Conservation (phyloP, 2,113 vertebrate species). For the Montifringilla adamsi region DNA sequence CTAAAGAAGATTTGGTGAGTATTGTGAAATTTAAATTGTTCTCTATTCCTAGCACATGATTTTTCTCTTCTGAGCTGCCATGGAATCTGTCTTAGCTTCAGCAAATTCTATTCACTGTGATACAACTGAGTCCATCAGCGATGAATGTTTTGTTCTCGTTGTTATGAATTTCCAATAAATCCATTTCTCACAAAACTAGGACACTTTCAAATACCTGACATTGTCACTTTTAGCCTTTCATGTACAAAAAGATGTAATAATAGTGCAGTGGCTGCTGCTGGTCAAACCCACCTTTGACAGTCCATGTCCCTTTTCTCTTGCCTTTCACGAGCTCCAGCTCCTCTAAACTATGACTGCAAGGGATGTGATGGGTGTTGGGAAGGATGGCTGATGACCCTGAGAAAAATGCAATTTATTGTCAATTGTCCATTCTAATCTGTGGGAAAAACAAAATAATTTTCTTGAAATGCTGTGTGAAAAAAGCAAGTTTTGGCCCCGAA, state of each 20-base stretch:
- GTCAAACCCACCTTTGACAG: background rate
- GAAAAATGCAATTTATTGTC: conserved; percentile 42
- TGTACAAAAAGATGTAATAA: background rate
- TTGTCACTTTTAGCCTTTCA: background rate
- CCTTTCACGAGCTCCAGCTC: background rate
- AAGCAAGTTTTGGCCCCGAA: conserved; percentile 44
- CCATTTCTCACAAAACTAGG: background rate
- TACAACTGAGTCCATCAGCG: background rate
- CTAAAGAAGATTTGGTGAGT: background rate
- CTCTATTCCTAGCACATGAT: background rate
- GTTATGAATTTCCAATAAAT: background rate
- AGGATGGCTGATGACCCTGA: conserved; percentile 9
- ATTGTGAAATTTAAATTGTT: background rate
- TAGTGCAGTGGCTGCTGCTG: background rate
- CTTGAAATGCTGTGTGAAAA: conserved; percentile 35
- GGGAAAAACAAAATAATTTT: conserved; percentile 61
- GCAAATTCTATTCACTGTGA: background rate
- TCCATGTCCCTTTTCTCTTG: background rate
- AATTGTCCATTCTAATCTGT: conserved; percentile 39
- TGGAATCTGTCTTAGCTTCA: background rate
- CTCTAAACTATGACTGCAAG: background rate
- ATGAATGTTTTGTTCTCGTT: background rate
- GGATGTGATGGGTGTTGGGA: background rate
- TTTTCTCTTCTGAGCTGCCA: background rate
- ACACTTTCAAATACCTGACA: background rate